These are phyloP conservation scores for Ridgeia piscesae DNA, from an alignment of 1,140 invertebrate genomes.

Conservation along the genomic window DNA sequence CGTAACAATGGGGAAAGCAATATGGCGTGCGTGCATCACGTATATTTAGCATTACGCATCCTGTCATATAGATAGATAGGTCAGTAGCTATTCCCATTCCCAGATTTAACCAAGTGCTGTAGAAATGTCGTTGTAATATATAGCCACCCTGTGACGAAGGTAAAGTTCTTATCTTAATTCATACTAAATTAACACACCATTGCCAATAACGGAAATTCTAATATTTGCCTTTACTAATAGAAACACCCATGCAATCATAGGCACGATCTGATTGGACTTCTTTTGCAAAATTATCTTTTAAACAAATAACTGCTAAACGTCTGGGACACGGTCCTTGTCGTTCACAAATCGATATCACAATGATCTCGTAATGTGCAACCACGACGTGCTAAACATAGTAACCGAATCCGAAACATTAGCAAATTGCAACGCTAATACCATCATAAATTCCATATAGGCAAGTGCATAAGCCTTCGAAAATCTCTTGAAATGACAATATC, in stretches of 20 bases:
- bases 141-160: neutral
- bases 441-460: neutral
- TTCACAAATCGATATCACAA: neutral
- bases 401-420: neutral
- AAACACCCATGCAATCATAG: neutral
- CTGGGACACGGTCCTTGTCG: neutral
- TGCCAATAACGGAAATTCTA: neutral
- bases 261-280: neutral
- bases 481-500: neutral
- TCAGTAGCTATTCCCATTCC: too few relatives aligned
- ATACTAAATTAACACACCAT: neutral
- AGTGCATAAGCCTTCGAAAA: neutral
- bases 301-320: neutral
- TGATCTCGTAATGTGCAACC: neutral
- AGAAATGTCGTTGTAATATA: too few relatives aligned
- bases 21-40: too few relatives aligned
- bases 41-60: too few relatives aligned
- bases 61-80: too few relatives aligned
- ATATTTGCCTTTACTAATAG: neutral
- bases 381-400: neutral
- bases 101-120: too few relatives aligned
- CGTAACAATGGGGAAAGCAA: too few relatives aligned
- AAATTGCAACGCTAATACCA: neutral
- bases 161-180: neutral
- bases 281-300: too few relatives aligned